These are phyloP conservation scores for Cylloceria caligata DNA, from an alignment of 2,888 invertebrate genomes.

Conservation along the genomic window DNA sequence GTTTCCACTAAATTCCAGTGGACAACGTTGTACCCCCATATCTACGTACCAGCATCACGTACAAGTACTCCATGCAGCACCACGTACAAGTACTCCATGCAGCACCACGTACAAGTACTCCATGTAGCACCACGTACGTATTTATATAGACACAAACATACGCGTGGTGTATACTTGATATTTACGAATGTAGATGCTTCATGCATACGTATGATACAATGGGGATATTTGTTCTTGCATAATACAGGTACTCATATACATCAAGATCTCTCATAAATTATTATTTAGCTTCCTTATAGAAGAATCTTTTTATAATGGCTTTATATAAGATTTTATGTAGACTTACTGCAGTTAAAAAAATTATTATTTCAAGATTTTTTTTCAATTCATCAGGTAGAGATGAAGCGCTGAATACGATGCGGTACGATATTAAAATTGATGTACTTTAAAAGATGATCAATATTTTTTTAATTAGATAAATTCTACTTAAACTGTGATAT, in stretches of 20 bases:
- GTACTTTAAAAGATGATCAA: too few species aligned
- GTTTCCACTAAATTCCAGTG: conserved; percentile 54
- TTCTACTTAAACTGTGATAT: too few species aligned
- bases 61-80: conserved; percentile 10
- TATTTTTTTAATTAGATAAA: too few species aligned
- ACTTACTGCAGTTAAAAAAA: too few species aligned
- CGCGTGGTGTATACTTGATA: not conserved
- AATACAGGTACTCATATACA: not conserved
- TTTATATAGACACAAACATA: not conserved
- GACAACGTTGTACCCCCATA: conserved; percentile 44
- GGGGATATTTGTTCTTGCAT: not conserved
- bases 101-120: conserved; percentile 22
- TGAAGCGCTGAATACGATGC: too few species aligned
- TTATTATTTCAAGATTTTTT: too few species aligned
- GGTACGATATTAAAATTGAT: too few species aligned
- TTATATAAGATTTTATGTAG: too few species aligned
- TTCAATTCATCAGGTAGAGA: too few species aligned
- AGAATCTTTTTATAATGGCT: too few species aligned
- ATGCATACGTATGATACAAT: not conserved
- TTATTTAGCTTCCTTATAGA: too few species aligned
- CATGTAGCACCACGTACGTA: not conserved
- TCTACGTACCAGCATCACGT: conserved; percentile 33
- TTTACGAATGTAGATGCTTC: not conserved
- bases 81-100: not conserved
- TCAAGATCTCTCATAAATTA: not conserved